phyloP scores from a whole-genome alignment of 2,888 invertebrate genomes.

The Melinaea menophilus region DNA sequence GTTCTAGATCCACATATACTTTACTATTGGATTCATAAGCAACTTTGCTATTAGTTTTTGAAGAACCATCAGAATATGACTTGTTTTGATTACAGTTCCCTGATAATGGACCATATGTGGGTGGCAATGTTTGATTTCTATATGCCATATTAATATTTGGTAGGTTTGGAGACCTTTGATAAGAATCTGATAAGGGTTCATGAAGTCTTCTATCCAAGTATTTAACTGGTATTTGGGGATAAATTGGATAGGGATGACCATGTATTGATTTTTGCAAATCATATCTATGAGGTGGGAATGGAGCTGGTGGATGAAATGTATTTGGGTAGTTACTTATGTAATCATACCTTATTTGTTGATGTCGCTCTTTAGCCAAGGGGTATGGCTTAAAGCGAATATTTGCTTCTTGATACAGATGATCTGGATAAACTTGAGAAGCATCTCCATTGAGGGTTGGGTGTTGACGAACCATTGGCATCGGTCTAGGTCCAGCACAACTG shows the following conservation, averaged over 20 bases:
- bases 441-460: constrained; percentile 58
- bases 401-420: constrained; percentile 59
- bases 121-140: constrained; percentile 59
- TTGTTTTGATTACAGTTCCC: constrained; percentile 59
- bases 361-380: constrained; percentile 62
- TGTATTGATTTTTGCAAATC: constrained; percentile 59
- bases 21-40: constrained; percentile 57
- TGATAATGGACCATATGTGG: constrained; percentile 54
- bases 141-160: constrained; percentile 55
- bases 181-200: constrained; percentile 59
- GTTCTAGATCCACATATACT: constrained; percentile 61
- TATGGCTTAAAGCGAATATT: constrained; percentile 68
- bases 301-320: constrained; percentile 58
- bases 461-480: constrained; percentile 50
- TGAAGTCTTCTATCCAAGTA: constrained; percentile 60
- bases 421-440: constrained; percentile 52
- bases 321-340: constrained; percentile 64
- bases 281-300: constrained; percentile 59
- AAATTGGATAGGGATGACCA: constrained; percentile 55
- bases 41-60: constrained; percentile 57
- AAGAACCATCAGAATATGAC: constrained; percentile 51
- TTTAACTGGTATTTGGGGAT: constrained; percentile 57
- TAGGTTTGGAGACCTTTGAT: constrained; percentile 55
- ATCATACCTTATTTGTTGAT: constrained; percentile 68
- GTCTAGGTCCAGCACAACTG: constrained; percentile 57